These are phyloP conservation scores for Melinaea marsaeus DNA, from an alignment of 2,888 invertebrate genomes.

Conservation along the genomic window DNA sequence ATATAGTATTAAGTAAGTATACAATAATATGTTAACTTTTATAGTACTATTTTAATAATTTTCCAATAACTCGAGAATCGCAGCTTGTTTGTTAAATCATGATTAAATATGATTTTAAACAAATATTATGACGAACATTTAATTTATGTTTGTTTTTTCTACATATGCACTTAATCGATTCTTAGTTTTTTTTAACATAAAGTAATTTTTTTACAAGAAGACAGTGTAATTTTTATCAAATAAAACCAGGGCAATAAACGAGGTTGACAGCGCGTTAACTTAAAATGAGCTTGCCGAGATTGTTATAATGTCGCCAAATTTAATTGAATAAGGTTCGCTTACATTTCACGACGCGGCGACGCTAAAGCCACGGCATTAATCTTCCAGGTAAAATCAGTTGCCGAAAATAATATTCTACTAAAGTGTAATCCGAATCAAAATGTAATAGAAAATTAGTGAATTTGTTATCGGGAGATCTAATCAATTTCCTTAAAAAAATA, in stretches of 20 bases:
- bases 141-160: neutral
- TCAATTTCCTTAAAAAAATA: neutral
- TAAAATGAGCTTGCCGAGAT: conserved; percentile 68
- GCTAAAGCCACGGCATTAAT: conserved; percentile 69
- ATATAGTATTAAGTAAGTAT: too few relatives aligned
- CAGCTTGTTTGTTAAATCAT: conserved; percentile 29
- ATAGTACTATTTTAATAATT: neutral
- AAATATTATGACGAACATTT: conserved; percentile 10
- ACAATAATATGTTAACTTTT: too few relatives aligned
- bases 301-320: conserved; percentile 73
- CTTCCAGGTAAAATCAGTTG: conserved; percentile 71
- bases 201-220: neutral
- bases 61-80: conserved; percentile 33
- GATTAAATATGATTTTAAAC: conserved; percentile 22
- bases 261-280: conserved; percentile 52
- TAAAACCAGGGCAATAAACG: conserved; percentile 54
- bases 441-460: conserved; percentile 38
- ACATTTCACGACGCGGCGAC: conserved; percentile 69
- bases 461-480: neutral
- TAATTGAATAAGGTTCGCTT: conserved; percentile 76
- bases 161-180: too few relatives aligned
- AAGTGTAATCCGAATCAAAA: conserved; percentile 39
- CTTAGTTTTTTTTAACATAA: neutral
- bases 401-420: conserved; percentile 67
- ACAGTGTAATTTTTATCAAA: conserved; percentile 31